Percentiles rank a stretch among this genome's conserved stretches.
phyloP scores from a whole-genome alignment of 2,888 invertebrate genomes.

The Polyommatus icarus region DNA sequence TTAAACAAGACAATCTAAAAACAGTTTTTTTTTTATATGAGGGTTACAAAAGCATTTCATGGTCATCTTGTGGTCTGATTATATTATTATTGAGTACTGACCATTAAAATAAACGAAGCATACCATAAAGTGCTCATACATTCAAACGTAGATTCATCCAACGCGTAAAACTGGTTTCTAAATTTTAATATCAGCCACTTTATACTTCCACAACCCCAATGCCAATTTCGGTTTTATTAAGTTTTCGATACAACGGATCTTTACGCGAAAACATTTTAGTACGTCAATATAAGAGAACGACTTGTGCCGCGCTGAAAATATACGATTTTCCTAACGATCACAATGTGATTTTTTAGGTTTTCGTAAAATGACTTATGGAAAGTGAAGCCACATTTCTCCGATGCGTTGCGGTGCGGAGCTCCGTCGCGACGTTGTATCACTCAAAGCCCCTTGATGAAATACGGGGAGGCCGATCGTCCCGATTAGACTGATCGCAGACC shows the following conservation, averaged over 20 bases:
- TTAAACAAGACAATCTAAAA: no score
- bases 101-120: no score
- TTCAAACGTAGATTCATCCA: not conserved
- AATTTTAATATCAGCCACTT: conserved; percentile 5
- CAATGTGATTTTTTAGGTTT: not conserved
- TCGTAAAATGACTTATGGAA: not conserved
- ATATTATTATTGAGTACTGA: no score
- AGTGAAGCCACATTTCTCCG: not conserved
- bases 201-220: not conserved
- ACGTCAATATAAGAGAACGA: conserved; percentile 4
- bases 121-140: no score
- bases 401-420: not conserved
- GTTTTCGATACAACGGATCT: not conserved
- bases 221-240: not conserved
- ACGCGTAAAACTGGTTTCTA: not conserved
- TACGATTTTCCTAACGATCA: not conserved
- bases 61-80: no score
- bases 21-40: no score
- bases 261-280: conserved; percentile 10
- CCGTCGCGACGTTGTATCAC: no score
- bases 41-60: no score
- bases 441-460: no score
- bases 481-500: no score
- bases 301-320: not conserved
- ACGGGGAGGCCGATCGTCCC: no score